phyloP scores from a whole-genome alignment of 1,140 invertebrate species.

The Copidosoma floridanum region DNA sequence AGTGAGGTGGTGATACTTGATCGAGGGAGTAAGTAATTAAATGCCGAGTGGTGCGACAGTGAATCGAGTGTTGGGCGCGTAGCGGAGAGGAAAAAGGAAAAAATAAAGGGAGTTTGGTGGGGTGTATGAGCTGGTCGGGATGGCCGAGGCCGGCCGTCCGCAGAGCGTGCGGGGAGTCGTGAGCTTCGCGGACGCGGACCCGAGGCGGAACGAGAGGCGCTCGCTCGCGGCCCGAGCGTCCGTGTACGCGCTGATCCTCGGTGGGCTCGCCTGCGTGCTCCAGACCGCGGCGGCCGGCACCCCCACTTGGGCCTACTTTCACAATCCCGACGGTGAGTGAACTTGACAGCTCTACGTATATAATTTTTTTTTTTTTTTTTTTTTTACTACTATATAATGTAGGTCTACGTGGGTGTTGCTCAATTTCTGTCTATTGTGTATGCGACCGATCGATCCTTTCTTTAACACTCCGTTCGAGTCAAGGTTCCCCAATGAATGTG shows the following conservation, averaged over 20 bases:
- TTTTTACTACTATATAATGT: not conserved
- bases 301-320: slow-evolving; percentile 79
- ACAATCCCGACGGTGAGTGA: slow-evolving; percentile 62
- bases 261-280: slow-evolving; percentile 74
- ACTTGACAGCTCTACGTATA: not conserved
- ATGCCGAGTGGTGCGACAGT: too few species aligned
- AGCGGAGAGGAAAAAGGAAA: not conserved
- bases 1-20: too few species aligned
- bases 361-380: not conserved
- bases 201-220: slow-evolving; percentile 45
- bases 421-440: not conserved
- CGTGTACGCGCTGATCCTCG: slow-evolving; percentile 71
- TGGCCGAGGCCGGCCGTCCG: slow-evolving; percentile 51
- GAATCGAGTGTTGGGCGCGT: too few species aligned
- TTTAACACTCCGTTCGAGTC: too few species aligned
- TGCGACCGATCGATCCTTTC: too few species aligned
- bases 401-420: not conserved
- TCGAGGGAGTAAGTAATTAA: too few species aligned
- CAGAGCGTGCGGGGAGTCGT: slow-evolving; percentile 49
- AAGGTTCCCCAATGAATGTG: too few species aligned
- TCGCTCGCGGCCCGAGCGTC: slow-evolving; percentile 54
- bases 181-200: slow-evolving; percentile 44
- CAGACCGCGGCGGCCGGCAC: slow-evolving; percentile 68
- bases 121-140: slow-evolving; percentile 32
- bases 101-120: too few species aligned